Evolutionary conservation across 2,113 vertebrate genomes (phyloP), one percentile per base, ranked within the genome.

Genomic region (Dipodomys stephensi): DNA sequence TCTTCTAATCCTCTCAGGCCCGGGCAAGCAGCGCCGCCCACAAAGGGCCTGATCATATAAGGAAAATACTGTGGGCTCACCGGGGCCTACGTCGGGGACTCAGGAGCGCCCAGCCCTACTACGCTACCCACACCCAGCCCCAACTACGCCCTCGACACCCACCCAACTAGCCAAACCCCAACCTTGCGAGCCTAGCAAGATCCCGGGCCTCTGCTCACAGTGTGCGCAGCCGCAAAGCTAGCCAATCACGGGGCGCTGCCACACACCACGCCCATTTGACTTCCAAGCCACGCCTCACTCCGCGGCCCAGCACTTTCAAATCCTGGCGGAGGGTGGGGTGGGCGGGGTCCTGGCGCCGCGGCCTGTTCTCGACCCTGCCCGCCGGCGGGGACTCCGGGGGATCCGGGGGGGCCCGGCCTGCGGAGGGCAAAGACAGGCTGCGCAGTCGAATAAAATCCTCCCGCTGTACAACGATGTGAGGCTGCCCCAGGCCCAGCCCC

Each of bases 21-120:
- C 77, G 4, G 28, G 53, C 84, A 23, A 35, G 77, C 49, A 2
- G 74, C 46, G 0, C 69, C 27, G 53, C 87, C 65, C 35, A 27
- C 72, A 44, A 0, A 16, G 35, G 20, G 81, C 96, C 97, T n/a
- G 92, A 97, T 97, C 97, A 97, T 97, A 97, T 97, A 97, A 97
- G 96, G 97, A 97, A 97, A 97, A 97, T 96, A 91, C 39, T 13
- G 65, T 23, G 1, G 88, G 94, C 64, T 96, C 97, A 97, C 39
- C 3, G 5, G 87, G 89, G 83, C 83, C 67, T 32, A 6, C 13
- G 12, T 0, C 0, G 13, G 68, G 72, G 35, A 76, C 53, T 79
- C 27, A 7, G 71, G 18, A 60, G 30, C 64, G 6, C 30, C 62
- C 80, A 7, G 22, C 10, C 80, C 10, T 76, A 49, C 53, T 7